Percentiles rank a stretch among this genome's conserved stretches.
These are phyloP conservation scores for Mongoloraphidia duomilia DNA, from an alignment of 2,888 invertebrate species.

Conservation along the genomic window DNA sequence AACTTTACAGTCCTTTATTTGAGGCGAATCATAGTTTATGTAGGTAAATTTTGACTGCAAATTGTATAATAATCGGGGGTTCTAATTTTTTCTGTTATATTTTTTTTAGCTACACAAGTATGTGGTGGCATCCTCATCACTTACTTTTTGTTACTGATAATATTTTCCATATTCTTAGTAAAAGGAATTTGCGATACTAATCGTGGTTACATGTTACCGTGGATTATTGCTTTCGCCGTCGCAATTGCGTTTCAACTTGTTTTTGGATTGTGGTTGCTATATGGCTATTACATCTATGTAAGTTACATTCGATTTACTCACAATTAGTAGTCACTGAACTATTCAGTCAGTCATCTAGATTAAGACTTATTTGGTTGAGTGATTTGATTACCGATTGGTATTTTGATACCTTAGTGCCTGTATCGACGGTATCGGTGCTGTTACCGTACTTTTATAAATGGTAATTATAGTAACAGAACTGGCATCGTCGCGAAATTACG, in stretches of 20 bases:
- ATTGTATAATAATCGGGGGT: conserved; percentile 1
- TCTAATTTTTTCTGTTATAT: conserved; percentile 7
- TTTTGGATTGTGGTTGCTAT: conserved; percentile 74
- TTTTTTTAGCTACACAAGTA: conserved; percentile 53
- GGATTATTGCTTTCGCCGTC: conserved; percentile 54
- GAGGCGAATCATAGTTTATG: conserved; percentile 68
- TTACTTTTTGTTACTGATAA: conserved; percentile 39
- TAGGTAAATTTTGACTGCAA: conserved; percentile 31
- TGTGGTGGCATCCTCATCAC: conserved; percentile 50
- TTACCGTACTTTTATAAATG: too few relatives aligned
- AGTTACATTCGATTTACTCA: conserved; percentile 27
- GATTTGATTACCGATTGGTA: too few relatives aligned
- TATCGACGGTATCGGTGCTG: too few relatives aligned
- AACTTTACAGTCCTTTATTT: conserved; percentile 77
- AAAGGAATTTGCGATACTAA: conserved; percentile 51
- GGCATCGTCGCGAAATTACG: too few relatives aligned
- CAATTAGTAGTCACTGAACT: neutral
- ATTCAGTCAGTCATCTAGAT: neutral
- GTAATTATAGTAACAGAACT: too few relatives aligned
- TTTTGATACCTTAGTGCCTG: too few relatives aligned
- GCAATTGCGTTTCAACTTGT: conserved; percentile 59
- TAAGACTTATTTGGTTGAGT: too few relatives aligned
- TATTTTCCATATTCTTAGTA: conserved; percentile 43
- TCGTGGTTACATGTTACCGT: conserved; percentile 69
- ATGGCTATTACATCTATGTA: conserved; percentile 85